These are phyloP conservation scores for Plectropomus leopardus DNA, from an alignment of 2,113 vertebrate genomes.

Conservation along the genomic window DNA sequence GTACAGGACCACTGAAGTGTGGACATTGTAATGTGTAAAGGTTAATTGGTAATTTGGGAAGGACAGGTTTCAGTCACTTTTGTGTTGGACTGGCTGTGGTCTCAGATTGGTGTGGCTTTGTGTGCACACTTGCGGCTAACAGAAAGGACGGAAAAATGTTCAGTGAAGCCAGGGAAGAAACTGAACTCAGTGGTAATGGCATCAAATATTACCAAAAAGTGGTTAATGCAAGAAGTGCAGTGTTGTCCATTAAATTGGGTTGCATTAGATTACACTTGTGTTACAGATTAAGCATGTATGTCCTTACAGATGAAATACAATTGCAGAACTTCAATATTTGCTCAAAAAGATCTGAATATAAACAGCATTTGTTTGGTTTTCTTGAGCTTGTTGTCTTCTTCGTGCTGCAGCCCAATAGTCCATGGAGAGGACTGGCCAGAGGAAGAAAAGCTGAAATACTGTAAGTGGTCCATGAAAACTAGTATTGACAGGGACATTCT, in stretches of 20 bases:
- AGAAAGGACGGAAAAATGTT: not conserved
- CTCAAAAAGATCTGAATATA: not conserved
- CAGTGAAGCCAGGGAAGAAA: not conserved
- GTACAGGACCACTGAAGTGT: too few relatives aligned
- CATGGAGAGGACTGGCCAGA: constrained; percentile 14
- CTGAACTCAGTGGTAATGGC: not conserved
- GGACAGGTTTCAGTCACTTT: not conserved
- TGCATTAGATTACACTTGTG: not conserved
- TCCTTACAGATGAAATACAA: not conserved
- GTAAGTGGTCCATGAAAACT: constrained; percentile 76
- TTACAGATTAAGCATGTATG: not conserved
- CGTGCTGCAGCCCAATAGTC: constrained; percentile 3
- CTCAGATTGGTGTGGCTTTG: not conserved
- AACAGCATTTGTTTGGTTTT: constrained; percentile 1
- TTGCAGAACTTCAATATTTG: not conserved
- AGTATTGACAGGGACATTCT: constrained; percentile 76
- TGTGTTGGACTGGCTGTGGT: not conserved
- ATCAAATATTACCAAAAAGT: not conserved
- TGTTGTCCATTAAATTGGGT: not conserved
- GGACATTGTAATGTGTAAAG: not conserved
- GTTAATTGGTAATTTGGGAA: not conserved
- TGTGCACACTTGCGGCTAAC: not conserved
- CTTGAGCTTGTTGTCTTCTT: not conserved
- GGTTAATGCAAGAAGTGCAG: not conserved
- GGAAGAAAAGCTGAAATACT: constrained; percentile 51